Evolutionary conservation across 2,113 vertebrate genomes (phyloP), one percentile per base, ranked within the genome.

Genomic region (Pithys albifrons): DNA sequence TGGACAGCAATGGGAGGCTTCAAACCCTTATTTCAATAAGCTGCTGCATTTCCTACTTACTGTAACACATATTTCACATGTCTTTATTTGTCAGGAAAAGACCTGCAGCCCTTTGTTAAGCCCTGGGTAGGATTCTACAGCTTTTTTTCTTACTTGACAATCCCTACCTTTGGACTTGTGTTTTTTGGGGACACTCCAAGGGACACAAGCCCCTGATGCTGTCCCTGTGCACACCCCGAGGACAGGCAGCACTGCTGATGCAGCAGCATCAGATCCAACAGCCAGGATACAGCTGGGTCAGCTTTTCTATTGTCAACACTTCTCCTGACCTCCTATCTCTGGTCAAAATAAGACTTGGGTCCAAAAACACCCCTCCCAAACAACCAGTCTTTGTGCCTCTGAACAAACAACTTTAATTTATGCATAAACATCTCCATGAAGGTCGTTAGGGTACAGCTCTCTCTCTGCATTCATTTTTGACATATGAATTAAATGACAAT

Each of bases 211-310:
- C 58, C 12, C 0, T 1, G 35, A 8, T 13, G 23, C 92, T 1
- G 29, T 62, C 2, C 12, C 51, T 20, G 0, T 0, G 43, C 39
- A 3, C 2, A 8, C 7, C 2, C 28, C 1, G 54, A 73, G 72
- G 66, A 49, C 62, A 27, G 25, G 77, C 66, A 58, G 81, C 73
- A 79, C 18, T 6, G 78, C 93, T 85, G 77, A 81, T 82, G 89
- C 94, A 82, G 89, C 14, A 46, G 39, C 74, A 51, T 15, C 94
- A 22, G 66, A 16, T 29, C 28, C 1, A 87, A 19, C 35, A 1
- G 19, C 0, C 0, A 3, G 45, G 22, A 83, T 64, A 62, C 70
- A 83, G 95, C 93, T 93, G 67, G 23, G 89, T 95, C 94, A 96
- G 95, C 96, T 85, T 29, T 95, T 62, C 88, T 19, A 82, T 82